These are phyloP conservation scores for Halichoerus grypus DNA, from an alignment of 2,113 vertebrate species.

Conservation along the genomic window DNA sequence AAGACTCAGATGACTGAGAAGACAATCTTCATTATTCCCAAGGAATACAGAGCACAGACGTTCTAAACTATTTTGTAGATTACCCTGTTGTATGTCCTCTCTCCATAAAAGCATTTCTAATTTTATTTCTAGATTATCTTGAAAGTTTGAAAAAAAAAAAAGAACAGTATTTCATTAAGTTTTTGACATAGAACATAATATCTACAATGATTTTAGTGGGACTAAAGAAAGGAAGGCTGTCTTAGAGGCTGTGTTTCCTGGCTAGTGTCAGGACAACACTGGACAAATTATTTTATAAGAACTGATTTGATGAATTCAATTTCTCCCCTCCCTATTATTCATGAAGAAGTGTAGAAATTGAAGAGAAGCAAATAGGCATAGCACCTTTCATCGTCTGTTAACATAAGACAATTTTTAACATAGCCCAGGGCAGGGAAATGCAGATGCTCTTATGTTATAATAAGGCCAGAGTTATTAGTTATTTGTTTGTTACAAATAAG, in stretches of 20 bases:
- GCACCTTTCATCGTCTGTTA: conserved; percentile 52
- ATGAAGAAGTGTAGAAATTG: conserved; percentile 38
- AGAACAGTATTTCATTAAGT: background rate
- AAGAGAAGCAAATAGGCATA: conserved; percentile 9
- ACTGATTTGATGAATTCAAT: conserved; percentile 30
- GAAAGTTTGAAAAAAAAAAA: conserved; percentile 17
- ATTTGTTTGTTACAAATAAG: conserved; percentile 78
- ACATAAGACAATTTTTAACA: conserved; percentile 65
- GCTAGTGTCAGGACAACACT: background rate
- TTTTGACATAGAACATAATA: background rate
- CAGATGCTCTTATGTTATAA: conserved; percentile 51
- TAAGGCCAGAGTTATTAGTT: conserved; percentile 73
- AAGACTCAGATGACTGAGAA: background rate
- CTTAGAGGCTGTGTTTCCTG: background rate
- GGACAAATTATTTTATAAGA: conserved; percentile 40
- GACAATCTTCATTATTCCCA: background rate
- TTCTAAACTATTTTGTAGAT: background rate
- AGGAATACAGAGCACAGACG: background rate
- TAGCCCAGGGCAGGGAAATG: conserved; percentile 62
- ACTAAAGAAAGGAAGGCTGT: background rate
- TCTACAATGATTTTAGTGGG: background rate
- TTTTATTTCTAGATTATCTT: conserved; percentile 23
- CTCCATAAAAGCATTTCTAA: background rate
- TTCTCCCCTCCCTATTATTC: background rate
- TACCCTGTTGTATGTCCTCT: background rate